Conservation (phyloP, 1,140 invertebrate species). For the Rhagoletis zephyria region DNA sequence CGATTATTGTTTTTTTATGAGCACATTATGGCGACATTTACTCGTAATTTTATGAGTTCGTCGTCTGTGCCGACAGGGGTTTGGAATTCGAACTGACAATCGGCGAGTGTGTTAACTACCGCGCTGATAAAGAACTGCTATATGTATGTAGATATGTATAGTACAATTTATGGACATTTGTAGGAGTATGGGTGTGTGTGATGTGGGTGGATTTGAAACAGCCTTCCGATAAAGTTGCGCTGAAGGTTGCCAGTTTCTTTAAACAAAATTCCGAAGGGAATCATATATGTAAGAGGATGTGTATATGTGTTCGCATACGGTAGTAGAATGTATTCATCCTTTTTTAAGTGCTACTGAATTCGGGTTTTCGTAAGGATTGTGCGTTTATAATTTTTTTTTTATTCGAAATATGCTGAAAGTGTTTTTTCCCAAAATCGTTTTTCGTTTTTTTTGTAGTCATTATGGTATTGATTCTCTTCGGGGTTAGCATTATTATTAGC, state of each 20-base stretch:
- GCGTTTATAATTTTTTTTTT: too few species aligned
- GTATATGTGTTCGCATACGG: too few species aligned
- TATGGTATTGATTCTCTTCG: too few species aligned
- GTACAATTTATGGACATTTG: not conserved
- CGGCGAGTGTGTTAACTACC: not conserved
- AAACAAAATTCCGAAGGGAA: too few species aligned
- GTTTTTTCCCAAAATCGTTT: too few species aligned
- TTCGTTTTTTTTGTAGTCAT: too few species aligned
- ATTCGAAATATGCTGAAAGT: too few species aligned
- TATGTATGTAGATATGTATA: not conserved
- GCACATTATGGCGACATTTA: constrained; percentile 45
- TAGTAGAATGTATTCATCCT: too few species aligned
- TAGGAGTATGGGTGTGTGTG: not conserved
- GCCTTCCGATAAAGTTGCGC: not conserved
- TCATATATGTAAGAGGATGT: not conserved
- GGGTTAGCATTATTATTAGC: too few species aligned
- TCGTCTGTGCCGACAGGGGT: constrained; percentile 36
- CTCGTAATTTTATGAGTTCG: constrained; percentile 42
- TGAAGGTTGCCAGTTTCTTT: not conserved
- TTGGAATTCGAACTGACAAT: not conserved
- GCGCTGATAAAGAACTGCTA: not conserved
- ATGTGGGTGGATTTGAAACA: constrained; percentile 2
- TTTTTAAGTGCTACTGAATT: too few species aligned
- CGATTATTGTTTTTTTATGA: constrained; percentile 51
- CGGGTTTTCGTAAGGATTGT: too few species aligned